Evolutionary conservation across 1,140 invertebrate genomes (phyloP).

Genomic region (Stenopsyche tienmushanensis): DNA sequence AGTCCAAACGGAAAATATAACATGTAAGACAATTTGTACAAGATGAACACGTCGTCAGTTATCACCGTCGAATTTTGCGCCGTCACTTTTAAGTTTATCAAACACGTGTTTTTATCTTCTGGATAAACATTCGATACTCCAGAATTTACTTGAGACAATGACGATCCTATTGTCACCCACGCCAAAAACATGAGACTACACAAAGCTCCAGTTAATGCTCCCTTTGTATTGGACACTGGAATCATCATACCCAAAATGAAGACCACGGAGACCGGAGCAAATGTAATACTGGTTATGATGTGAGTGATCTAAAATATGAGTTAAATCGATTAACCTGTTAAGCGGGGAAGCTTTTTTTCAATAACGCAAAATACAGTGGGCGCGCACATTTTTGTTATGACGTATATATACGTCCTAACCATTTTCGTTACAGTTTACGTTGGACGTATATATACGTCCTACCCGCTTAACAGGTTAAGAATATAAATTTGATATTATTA

Average conservation of each 20-base stretch:
- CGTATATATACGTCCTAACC: too few species aligned
- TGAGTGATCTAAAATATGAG: conserved; percentile 48
- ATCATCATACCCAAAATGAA: conserved; percentile 77
- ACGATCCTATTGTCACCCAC: conserved; percentile 60
- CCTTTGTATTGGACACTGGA: conserved; percentile 69
- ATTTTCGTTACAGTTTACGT: too few species aligned
- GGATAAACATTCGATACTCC: conserved; percentile 14
- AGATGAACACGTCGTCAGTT: conserved; percentile 20
- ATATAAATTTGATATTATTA: too few species aligned
- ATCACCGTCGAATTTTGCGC: background rate
- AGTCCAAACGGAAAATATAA: conserved; percentile 51
- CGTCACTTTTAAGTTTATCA: background rate
- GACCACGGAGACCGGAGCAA: conserved; percentile 73
- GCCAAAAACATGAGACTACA: conserved; percentile 67
- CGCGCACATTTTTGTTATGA: too few species aligned
- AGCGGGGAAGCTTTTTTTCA: too few species aligned
- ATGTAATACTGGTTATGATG: conserved; percentile 58
- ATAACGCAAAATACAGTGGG: too few species aligned
- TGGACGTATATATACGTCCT: too few species aligned
- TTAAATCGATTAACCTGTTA: too few species aligned
- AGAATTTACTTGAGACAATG: background rate
- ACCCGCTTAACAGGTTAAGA: too few species aligned
- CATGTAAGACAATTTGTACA: conserved; percentile 31
- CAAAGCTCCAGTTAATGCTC: conserved; percentile 53
- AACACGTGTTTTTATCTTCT: conserved; percentile 11